These are phyloP conservation scores for Trypoxylon attenuatum DNA, from an alignment of 2,888 invertebrate genomes.

Conservation along the genomic window DNA sequence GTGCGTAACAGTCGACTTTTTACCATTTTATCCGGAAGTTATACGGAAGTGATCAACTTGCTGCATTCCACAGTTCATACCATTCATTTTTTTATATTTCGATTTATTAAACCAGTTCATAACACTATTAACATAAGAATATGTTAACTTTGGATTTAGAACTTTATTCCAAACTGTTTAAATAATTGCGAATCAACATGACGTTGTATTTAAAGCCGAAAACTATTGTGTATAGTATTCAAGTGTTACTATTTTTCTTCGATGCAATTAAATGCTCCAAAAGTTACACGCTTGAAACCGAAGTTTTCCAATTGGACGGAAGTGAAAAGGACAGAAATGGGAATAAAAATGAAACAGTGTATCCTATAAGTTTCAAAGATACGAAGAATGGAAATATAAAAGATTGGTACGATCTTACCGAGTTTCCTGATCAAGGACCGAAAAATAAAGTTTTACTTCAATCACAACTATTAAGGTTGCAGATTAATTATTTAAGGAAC, in stretches of 20 bases:
- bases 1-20: slow-evolving; percentile 24
- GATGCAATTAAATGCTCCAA: background rate
- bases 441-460: slow-evolving; percentile 49
- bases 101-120: no score
- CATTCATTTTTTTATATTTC: background rate
- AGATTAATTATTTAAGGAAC: slow-evolving; percentile 58
- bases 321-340: background rate
- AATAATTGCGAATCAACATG: no score
- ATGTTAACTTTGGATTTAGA: no score
- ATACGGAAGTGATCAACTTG: background rate
- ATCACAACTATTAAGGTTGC: slow-evolving; percentile 54
- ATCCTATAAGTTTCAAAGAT: background rate
- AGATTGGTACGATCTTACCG: background rate
- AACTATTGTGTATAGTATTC: background rate
- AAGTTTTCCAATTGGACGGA: background rate
- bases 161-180: no score
- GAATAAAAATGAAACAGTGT: background rate
- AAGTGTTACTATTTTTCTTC: background rate
- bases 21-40: no score
- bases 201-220: background rate
- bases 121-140: no score
- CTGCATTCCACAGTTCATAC: background rate
- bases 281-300: background rate
- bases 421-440: no score
- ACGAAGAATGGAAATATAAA: background rate